phyloP scores from a whole-genome alignment of 2,888 invertebrate genomes.

The Heliconius ismenius region DNA sequence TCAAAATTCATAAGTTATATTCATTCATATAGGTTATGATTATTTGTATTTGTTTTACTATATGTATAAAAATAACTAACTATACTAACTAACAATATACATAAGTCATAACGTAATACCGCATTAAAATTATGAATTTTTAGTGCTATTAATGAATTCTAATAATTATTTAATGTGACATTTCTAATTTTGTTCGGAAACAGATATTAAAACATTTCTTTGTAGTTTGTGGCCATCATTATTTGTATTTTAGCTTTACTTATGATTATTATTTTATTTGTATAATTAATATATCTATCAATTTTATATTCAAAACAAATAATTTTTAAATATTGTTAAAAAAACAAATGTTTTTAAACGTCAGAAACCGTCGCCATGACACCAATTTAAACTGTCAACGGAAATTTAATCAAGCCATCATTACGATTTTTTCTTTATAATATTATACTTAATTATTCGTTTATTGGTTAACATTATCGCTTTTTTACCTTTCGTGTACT shows the following conservation, averaged over 20 bases:
- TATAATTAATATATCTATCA: background rate
- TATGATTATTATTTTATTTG: background rate
- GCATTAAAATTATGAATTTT: background rate
- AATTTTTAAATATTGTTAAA: background rate
- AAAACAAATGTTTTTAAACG: slow-evolving; percentile 1
- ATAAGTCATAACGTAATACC: background rate
- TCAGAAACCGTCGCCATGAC: slow-evolving; percentile 60
- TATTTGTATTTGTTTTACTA: background rate
- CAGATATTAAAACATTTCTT: background rate
- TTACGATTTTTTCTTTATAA: slow-evolving; percentile 17
- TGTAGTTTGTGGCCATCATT: background rate
- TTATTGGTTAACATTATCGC: background rate
- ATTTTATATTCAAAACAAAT: background rate
- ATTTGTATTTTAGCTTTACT: background rate
- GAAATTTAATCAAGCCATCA: slow-evolving; percentile 18
- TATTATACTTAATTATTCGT: background rate
- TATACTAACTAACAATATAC: background rate
- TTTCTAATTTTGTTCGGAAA: slow-evolving; percentile 4
- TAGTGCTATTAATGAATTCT: background rate
- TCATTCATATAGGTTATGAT: background rate
- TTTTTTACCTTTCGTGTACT: background rate
- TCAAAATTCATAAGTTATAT: background rate
- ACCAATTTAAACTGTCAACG: slow-evolving; percentile 57
- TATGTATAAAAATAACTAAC: background rate
- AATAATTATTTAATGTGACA: background rate